Base-by-base conservation (phyloP, 1,140 invertebrate species). In the Saccostrea cuccullata region DNA sequence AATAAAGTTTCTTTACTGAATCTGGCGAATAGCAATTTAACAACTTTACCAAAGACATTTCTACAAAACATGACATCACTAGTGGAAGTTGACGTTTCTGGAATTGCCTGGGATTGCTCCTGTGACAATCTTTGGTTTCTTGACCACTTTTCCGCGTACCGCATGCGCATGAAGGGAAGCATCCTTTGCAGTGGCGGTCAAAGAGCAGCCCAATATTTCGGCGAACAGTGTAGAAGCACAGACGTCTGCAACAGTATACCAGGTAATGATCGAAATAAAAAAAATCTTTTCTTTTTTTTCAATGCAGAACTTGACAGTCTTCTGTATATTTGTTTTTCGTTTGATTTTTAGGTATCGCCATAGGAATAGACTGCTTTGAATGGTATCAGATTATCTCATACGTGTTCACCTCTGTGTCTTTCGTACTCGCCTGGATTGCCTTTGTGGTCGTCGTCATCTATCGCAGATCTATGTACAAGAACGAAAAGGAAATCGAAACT, bases 61-160 rank as follows among this genome's bases (percentile, higher is more conserved):
- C 82, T 87, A 56, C 13, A 56, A 9, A 67, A 84, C 26, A 56
- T 83, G 26, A n/a, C 55, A 2, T 77, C 77, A 2, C 56, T 87
- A 8, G 47, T 82, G 5, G 86, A 70, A 23, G 56, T 87, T 58
- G 60, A 83, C 56, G 12, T 84, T 23, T 15, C 55, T 11, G 82
- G 82, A 2, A 87, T 87, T 56, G 17, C 55, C 13, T 87, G 77
- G 77, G 86, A 87, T 67, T 87, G 86, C 36, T 83, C 86, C 12
- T 87, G 86, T 55, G 55, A 56, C 30, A 82, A 87, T 30, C 55
- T 87, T 1, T 87, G 86, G 86, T 89, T 89, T 26, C 60, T 89
- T 56, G 86, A 89, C n/a, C 60, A 87, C 26, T 64, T 86, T 9
- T 30, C 17, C 11, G 60, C 86, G 13, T 85, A 85, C 84, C 64